These are phyloP conservation scores for Parochlus steinenii DNA, from an alignment of 2,888 invertebrate genomes.

Conservation along the genomic window DNA sequence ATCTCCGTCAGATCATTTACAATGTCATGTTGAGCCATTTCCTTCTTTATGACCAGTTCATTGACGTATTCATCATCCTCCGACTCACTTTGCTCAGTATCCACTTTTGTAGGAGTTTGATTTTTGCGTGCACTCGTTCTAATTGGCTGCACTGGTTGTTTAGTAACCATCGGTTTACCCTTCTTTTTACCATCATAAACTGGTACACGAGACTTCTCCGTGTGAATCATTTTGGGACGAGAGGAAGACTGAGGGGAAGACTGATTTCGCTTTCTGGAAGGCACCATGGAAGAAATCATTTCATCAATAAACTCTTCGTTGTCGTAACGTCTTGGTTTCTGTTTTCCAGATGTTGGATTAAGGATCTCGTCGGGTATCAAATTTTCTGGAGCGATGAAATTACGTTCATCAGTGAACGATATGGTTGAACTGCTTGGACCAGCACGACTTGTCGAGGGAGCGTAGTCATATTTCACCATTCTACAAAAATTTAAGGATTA, in stretches of 20 bases:
- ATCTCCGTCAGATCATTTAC: slow-evolving; percentile 30
- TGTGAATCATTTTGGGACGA: slow-evolving; percentile 63
- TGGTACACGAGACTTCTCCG: slow-evolving; percentile 42
- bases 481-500: too few relatives aligned
- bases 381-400: slow-evolving; percentile 14
- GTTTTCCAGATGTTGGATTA: not conserved
- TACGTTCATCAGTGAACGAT: too few relatives aligned
- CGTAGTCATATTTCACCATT: too few relatives aligned
- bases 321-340: too few relatives aligned
- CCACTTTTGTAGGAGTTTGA: not conserved
- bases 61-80: not conserved
- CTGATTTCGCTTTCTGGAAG: slow-evolving; percentile 18
- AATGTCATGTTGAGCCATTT: slow-evolving; percentile 22
- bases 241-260: slow-evolving; percentile 25
- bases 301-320: too few relatives aligned
- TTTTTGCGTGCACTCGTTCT: slow-evolving; percentile 10
- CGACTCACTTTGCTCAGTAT: slow-evolving; percentile 10
- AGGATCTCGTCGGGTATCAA: slow-evolving; percentile 11
- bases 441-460: too few relatives aligned
- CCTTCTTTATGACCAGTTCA: not conserved
- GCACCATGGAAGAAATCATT: slow-evolving; percentile 21
- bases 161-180: slow-evolving; percentile 35
- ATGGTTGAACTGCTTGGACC: too few relatives aligned
- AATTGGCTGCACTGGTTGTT: slow-evolving; percentile 20
- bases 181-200: slow-evolving; percentile 39